Evolutionary conservation across 2,113 vertebrate species (phyloP), one percentile per base, ranked within the genome.

Genomic region (Entelurus aequoreus): DNA sequence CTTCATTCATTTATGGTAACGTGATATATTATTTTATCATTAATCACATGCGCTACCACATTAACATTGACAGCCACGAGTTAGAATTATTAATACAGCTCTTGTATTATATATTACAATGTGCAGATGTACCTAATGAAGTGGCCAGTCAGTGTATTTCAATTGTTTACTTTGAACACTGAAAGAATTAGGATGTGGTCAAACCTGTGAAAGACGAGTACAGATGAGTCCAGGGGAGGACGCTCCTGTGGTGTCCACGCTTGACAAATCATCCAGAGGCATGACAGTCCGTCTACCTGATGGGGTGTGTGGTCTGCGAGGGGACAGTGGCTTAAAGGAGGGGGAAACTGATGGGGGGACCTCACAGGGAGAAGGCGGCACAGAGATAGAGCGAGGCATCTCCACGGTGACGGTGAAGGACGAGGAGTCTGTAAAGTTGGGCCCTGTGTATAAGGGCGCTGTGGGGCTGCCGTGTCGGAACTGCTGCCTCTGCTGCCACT

Each of bases 401-500:
- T 98, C 97, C 54, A 97, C 75, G 3, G 93, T 92, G 46, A 94
- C 94, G 78, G 92, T 92, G 65, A 94, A 93, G 72, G 93, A 90
- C 1, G 89, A 85, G 4, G 92, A 86, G 79, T 98, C 95, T 0
- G 91, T 71, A 68, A 93, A 90, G 74, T 95, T 94, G 0, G 94
- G 90, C 10, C 91, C 91, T 6, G 88, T 66, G 60, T 93, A 93
- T 60, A 93, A 72, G 0, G 95, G 93, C 0, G 93, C 95, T 0
- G 95, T 96, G 68, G 96, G 94, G 82, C 95, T 98, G 72, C 97
- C 96, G 0, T 98, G 96, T 15, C 95, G 95, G 85, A 97, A 99
- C 65, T 97, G 95, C 85, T 96, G 96, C 54, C 97, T 89, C 86
- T 99, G 97, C 84, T 99, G 96, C 96, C 97, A 99, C 82, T 99